Evolutionary conservation across 1,140 invertebrate genomes (phyloP), one percentile per base, ranked within the genome.

Genomic region (Drosophila neocordata): DNA sequence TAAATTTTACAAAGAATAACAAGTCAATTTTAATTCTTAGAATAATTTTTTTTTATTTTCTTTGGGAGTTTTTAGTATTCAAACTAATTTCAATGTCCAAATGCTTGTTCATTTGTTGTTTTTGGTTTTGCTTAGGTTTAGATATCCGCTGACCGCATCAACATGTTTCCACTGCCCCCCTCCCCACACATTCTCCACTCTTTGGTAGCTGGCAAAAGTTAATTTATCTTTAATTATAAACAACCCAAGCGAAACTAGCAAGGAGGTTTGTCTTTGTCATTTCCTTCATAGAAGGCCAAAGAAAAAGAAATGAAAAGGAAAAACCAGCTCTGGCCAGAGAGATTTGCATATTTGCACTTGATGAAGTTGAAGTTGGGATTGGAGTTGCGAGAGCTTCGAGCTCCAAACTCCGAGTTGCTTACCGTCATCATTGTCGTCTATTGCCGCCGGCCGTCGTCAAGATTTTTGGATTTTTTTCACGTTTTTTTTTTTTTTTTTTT

Each of bases 281-380:
- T 74, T 72, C 65, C 71, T 51, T 74, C 35, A 41, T 22, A n/a
- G 34, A 34, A 34, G 34, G 57, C 31, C 11, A 60, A 27, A 15
- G 34, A 58, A 53, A 53, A 53, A 55, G 57, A 57, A 48, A 48
- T 2, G 8, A 20, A 48, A 48, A 48, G 41, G 41, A 48, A 48
- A 48, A 48, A 48, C 41, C 41, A 48, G 41, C 41, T 48, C 41
- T 18, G 62, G 57, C 41, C 61, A 51, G 65, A 73, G 65, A 73
- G 74, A 88, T 88, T 87, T 88, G 75, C 82, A 88, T 87, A 88
- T 87, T 88, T 87, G 79, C 82, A 87, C 82, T 87, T 87, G 82
- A 88, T 87, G 82, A 72, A 76, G 81, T 52, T 85, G 82, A 66
- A 73, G 66, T 31, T 53, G 22, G 31, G 35, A 51, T 69, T 76